Evolutionary conservation across 2,888 invertebrate genomes (phyloP).

Genomic region (Drosophila kanekoi): DNA sequence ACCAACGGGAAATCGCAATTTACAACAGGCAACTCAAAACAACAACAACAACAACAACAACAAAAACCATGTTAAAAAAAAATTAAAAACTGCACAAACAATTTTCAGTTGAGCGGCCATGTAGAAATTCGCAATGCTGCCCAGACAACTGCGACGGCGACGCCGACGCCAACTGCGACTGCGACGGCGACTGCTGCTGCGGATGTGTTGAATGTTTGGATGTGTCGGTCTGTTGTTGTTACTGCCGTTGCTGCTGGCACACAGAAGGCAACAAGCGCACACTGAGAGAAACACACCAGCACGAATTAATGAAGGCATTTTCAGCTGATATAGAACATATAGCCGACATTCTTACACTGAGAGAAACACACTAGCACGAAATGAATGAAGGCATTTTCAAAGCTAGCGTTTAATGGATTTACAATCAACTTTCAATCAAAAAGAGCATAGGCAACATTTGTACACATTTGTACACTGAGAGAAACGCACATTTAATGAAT

Average conservation of each 20-base stretch:
- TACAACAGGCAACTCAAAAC: constrained; percentile 56
- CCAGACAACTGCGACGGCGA: constrained; percentile 62
- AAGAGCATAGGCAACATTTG: not conserved
- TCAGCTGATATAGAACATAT: constrained; percentile 9
- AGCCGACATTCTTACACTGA: constrained; percentile 25
- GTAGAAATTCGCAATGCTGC: constrained; percentile 84
- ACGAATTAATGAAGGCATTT: no score
- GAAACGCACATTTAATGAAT: constrained; percentile 14
- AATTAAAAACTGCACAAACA: constrained; percentile 77
- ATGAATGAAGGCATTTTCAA: no score
- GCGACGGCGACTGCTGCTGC: constrained; percentile 40
- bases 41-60: constrained; percentile 52
- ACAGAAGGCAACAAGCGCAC: constrained; percentile 51
- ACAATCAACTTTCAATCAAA: no score
- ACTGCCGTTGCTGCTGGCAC: constrained; percentile 23
- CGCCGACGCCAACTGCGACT: constrained; percentile 34
- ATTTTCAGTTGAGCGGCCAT: constrained; percentile 85
- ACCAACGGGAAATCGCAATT: constrained; percentile 73
- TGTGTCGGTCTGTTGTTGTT: constrained; percentile 35
- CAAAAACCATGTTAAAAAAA: constrained; percentile 42
- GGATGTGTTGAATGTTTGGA: constrained; percentile 49
- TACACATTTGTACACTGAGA: constrained; percentile 19
- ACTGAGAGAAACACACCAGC: constrained; percentile 25
- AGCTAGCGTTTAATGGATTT: no score
- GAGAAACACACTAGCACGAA: constrained; percentile 14